Conservation (phyloP, 2,113 vertebrate species). For the Bos javanicus region DNA sequence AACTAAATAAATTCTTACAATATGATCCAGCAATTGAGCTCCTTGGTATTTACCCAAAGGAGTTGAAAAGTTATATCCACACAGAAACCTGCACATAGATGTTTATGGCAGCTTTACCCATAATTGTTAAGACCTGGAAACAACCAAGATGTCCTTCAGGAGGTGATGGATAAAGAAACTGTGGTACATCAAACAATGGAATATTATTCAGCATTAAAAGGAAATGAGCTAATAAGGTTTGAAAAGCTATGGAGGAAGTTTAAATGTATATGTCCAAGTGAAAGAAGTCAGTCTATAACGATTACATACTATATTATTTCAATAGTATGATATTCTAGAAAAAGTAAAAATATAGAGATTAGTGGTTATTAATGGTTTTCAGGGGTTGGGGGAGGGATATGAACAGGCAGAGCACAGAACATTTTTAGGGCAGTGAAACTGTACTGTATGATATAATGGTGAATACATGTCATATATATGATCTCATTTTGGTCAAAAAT, state of each 20-base stretch:
- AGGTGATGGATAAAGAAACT: not conserved
- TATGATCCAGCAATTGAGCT: not conserved
- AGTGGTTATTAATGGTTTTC: not conserved
- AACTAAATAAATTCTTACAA: not conserved
- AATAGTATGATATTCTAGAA: not conserved
- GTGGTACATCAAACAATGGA: not conserved
- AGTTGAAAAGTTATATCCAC: not conserved
- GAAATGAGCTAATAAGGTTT: not conserved
- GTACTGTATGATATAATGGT: not conserved
- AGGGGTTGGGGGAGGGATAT: not conserved
- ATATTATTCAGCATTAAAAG: not conserved
- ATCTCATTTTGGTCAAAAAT: not conserved
- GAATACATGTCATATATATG: not conserved
- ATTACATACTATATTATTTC: not conserved
- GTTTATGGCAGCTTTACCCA: not conserved
- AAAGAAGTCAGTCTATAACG: not conserved
- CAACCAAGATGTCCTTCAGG: not conserved
- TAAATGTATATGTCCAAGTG: not conserved
- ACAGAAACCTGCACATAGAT: not conserved
- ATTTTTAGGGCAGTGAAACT: not conserved
- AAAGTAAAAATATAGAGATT: not conserved
- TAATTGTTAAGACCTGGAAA: not conserved
- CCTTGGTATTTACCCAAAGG: not conserved
- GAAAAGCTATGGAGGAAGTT: not conserved
- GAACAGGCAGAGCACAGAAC: not conserved